Evolutionary conservation across 2,797 vertebrate species (phyloP).

Genomic region (Salmo trutta): DNA sequence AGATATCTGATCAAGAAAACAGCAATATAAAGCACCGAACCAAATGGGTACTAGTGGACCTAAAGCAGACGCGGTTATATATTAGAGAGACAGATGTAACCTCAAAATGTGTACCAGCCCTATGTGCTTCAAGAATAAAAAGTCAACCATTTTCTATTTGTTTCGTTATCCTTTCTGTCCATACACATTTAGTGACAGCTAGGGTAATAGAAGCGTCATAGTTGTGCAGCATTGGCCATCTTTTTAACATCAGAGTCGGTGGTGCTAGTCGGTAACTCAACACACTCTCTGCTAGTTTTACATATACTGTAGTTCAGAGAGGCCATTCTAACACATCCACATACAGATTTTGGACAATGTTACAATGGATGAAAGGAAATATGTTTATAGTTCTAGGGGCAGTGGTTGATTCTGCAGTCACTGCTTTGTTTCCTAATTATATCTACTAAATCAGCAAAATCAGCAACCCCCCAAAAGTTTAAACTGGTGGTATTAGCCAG

Average conservation of each 20-base stretch:
- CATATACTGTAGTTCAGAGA: background rate
- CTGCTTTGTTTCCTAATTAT: background rate
- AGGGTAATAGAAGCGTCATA: background rate
- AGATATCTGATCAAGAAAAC: too few species aligned
- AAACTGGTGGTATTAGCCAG: conserved; percentile 4
- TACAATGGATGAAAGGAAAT: background rate
- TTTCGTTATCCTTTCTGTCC: too few species aligned
- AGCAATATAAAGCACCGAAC: too few species aligned
- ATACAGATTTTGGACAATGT: background rate
- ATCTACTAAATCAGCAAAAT: background rate
- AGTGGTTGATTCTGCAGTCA: background rate
- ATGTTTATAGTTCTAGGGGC: background rate
- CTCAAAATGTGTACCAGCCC: too few species aligned
- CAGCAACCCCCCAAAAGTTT: background rate
- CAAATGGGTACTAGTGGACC: too few species aligned
- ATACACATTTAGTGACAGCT: too few species aligned
- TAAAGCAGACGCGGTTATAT: too few species aligned
- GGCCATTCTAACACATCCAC: conserved; percentile 26
- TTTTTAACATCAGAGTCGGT: background rate
- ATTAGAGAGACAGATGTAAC: too few species aligned
- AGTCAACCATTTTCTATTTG: too few species aligned
- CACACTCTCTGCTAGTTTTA: conserved; percentile 11
- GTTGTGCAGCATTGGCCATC: background rate
- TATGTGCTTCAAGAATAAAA: too few species aligned
- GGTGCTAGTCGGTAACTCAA: background rate